phyloP scores from a whole-genome alignment of 2,797 vertebrate genomes.

The Melanotaenia pygmaea region DNA sequence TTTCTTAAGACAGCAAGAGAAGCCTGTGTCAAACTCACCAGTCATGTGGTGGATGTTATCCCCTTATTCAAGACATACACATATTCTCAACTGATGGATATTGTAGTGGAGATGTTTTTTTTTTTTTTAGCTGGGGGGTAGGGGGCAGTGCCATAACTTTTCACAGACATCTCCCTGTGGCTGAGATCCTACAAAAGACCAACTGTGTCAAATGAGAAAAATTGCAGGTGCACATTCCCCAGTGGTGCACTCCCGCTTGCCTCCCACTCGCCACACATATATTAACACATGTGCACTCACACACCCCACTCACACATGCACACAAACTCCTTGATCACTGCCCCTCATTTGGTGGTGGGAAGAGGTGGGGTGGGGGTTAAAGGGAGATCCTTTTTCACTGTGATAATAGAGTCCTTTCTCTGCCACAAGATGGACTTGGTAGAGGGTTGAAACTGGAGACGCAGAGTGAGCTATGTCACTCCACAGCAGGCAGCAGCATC shows the following conservation, averaged over 20 bases:
- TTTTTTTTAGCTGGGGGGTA: slow-evolving; percentile 16
- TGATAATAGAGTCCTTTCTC: slow-evolving; percentile 77
- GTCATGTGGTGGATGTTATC: slow-evolving; percentile 27
- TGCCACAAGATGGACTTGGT: slow-evolving; percentile 54
- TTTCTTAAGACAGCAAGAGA: neutral
- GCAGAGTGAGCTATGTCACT: slow-evolving; percentile 68
- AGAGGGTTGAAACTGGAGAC: slow-evolving; percentile 70
- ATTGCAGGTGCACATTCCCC: slow-evolving; percentile 83
- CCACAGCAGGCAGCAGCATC: slow-evolving; percentile 63
- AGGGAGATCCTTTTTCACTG: slow-evolving; percentile 72
- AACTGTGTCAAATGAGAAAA: slow-evolving; percentile 79
- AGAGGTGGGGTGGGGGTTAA: slow-evolving; percentile 15
- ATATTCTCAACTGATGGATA: slow-evolving; percentile 13
- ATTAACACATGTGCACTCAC: slow-evolving; percentile 39
- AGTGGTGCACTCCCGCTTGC: slow-evolving; percentile 47
- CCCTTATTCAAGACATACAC: neutral
- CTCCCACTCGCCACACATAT: slow-evolving; percentile 53
- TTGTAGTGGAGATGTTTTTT: slow-evolving; percentile 41
- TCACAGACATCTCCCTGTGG: slow-evolving; percentile 58
- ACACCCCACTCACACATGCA: slow-evolving; percentile 24
- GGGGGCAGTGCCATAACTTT: slow-evolving; percentile 59
- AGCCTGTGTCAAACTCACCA: neutral
- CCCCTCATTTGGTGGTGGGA: slow-evolving; percentile 59
- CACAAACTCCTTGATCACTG: slow-evolving; percentile 55
- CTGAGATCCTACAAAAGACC: slow-evolving; percentile 73